A percentile compares a stretch with the other conserved stretches of the same genome.
These are phyloP conservation scores for Phasia obesa DNA, from an alignment of 2,888 invertebrate species.

Conservation along the genomic window DNA sequence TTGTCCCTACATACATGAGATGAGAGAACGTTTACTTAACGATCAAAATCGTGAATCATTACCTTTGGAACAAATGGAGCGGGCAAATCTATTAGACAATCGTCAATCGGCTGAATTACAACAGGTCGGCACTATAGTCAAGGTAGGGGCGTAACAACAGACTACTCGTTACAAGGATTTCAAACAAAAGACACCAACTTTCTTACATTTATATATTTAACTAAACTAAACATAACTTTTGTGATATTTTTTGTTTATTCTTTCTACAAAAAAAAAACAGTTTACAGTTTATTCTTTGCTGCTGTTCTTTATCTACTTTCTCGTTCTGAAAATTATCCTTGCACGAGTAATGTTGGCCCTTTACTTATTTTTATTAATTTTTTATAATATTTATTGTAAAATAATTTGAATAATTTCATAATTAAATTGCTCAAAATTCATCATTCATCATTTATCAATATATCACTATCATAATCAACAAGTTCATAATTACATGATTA, in stretches of 20 bases:
- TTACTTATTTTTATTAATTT: slow-evolving; percentile 60
- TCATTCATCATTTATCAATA: slow-evolving; percentile 30
- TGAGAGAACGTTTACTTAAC: slow-evolving; percentile 94
- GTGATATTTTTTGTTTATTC: slow-evolving; percentile 51
- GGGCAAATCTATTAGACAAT: slow-evolving; percentile 83
- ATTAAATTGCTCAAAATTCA: slow-evolving; percentile 50
- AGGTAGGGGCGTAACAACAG: slow-evolving; percentile 85
- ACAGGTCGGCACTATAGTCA: slow-evolving; percentile 94
- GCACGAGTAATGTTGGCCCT: slow-evolving; percentile 83
- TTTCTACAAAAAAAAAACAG: slow-evolving; percentile 60
- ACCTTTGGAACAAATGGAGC: slow-evolving; percentile 85
- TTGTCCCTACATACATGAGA: slow-evolving; percentile 96
- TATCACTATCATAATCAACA: no score
- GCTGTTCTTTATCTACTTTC: slow-evolving; percentile 65
- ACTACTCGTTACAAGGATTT: slow-evolving; percentile 81
- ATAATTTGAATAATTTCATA: slow-evolving; percentile 9
- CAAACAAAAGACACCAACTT: slow-evolving; percentile 31
- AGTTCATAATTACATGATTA: not conserved
- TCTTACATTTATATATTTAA: slow-evolving; percentile 7
- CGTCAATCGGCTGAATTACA: slow-evolving; percentile 84
- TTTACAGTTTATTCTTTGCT: slow-evolving; percentile 68
- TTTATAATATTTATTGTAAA: slow-evolving; percentile 36
- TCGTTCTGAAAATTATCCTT: slow-evolving; percentile 78
- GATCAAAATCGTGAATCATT: slow-evolving; percentile 86
- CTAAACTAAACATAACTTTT: slow-evolving; percentile 21